Percentiles rank a stretch among this genome's conserved stretches.
phyloP scores from a whole-genome alignment of 2,113 vertebrate species.

The Microcebus griseorufus region DNA sequence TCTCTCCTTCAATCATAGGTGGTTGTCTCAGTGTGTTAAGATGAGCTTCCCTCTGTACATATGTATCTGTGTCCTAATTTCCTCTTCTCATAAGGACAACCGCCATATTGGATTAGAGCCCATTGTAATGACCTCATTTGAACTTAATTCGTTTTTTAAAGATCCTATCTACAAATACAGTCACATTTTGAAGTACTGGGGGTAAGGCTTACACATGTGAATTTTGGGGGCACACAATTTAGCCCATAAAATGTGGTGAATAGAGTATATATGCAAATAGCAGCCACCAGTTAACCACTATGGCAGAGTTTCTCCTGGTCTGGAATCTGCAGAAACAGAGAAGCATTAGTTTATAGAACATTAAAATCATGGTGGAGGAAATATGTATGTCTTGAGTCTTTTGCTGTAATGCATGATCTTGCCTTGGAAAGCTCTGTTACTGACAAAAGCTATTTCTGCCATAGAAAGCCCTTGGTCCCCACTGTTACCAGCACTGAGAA shows the following conservation, averaged over 20 bases:
- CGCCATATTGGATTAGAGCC: background rate
- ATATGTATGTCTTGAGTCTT: background rate
- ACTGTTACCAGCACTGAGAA: background rate
- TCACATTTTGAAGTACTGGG: background rate
- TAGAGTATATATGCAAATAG: background rate
- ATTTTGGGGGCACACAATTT: background rate
- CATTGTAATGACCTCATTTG: background rate
- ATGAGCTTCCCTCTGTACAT: background rate
- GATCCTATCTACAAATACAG: background rate
- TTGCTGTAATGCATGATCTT: background rate
- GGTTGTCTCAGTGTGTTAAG: background rate
- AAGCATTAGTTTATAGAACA: background rate
- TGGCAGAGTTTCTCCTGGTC: background rate
- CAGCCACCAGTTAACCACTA: background rate
- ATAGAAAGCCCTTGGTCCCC: background rate
- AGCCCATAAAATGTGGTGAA: background rate
- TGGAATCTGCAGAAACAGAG: constrained; percentile 4
- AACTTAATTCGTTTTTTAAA: background rate
- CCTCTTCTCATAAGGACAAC: background rate
- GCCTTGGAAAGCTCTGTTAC: background rate
- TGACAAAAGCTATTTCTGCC: constrained; percentile 8
- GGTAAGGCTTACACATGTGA: background rate
- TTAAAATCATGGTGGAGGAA: constrained; percentile 25
- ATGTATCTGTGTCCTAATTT: background rate
- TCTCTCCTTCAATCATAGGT: background rate